Percentiles rank a stretch among this genome's conserved stretches.
Evolutionary conservation across 2,113 vertebrate species (phyloP).

Genomic region (Synodontis membranacea): DNA sequence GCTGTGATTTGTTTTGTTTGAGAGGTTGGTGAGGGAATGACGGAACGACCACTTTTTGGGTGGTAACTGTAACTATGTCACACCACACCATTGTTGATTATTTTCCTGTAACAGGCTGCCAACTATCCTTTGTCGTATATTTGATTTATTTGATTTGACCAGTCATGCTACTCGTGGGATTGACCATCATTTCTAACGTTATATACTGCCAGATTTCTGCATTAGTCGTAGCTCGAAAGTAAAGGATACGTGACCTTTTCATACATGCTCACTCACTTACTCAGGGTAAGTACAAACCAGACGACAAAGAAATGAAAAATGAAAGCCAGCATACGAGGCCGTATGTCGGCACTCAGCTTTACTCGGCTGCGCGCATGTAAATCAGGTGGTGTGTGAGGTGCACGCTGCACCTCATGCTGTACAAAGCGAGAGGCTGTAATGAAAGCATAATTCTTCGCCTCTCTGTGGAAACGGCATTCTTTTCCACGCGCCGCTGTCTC

Average conservation of each 20-base stretch:
- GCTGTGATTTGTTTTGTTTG: not conserved
- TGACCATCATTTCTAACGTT: not conserved
- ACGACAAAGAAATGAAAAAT: conserved; percentile 17
- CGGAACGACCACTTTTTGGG: not conserved
- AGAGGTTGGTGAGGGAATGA: not conserved
- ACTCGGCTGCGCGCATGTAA: conserved; percentile 22
- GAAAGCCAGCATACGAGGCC: not conserved
- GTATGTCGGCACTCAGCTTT: not conserved
- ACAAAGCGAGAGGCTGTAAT: conserved; percentile 53
- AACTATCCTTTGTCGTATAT: not conserved
- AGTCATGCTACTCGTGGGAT: not conserved
- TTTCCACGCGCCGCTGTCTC: conserved; percentile 58
- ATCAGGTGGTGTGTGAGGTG: conserved; percentile 23
- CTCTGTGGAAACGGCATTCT: conserved; percentile 46
- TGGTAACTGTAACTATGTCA: not conserved
- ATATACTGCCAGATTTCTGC: not conserved
- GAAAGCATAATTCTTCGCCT: conserved; percentile 51
- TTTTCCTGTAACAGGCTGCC: not conserved
- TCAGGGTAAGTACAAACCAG: conserved; percentile 20
- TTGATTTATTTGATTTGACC: not conserved
- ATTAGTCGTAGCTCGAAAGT: not conserved
- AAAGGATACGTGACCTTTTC: not conserved
- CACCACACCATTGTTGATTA: not conserved
- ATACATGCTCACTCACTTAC: conserved; percentile 21
- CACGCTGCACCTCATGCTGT: conserved; percentile 6